A percentile compares a stretch with the other conserved stretches of the same genome.
These are phyloP conservation scores for Coronaproctus castanopsis DNA, from an alignment of 2,888 invertebrate genomes.

Conservation along the genomic window DNA sequence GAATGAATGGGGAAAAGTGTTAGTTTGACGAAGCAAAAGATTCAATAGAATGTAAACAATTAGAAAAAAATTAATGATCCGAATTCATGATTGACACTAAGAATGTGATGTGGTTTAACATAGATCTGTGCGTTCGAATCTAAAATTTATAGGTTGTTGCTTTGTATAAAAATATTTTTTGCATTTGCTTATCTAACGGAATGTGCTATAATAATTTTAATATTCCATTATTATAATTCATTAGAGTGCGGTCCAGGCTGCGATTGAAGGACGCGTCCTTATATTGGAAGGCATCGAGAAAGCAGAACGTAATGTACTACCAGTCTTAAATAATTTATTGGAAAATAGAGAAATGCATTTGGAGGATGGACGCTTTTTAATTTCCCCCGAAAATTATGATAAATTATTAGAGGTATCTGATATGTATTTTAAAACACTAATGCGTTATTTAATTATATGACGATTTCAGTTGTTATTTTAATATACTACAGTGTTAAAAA, in stretches of 20 bases:
- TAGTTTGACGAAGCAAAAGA: no score
- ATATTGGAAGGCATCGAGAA: conserved; percentile 92
- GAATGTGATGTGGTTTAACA: no score
- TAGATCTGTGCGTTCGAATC: no score
- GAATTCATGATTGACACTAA: no score
- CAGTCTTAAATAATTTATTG: conserved; percentile 82
- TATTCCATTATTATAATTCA: no score
- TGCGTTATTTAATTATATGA: not conserved
- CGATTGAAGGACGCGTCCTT: conserved; percentile 65
- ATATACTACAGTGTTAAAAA: not conserved
- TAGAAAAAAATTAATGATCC: no score
- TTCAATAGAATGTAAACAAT: no score
- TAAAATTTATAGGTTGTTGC: no score
- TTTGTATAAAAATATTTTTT: no score
- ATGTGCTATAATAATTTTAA: no score
- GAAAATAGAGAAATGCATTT: conserved; percentile 97
- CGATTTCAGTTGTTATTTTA: not conserved
- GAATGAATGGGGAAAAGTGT: no score
- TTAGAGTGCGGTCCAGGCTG: conserved; percentile 83
- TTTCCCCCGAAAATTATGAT: conserved; percentile 75
- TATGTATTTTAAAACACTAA: not conserved
- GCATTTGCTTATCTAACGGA: no score
- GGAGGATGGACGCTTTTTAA: conserved; percentile 85
- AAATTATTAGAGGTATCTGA: conserved; percentile 51
- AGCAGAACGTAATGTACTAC: conserved; percentile 88